Conservation (phyloP, 2,888 invertebrate species). For the Margaritifera margaritifera region DNA sequence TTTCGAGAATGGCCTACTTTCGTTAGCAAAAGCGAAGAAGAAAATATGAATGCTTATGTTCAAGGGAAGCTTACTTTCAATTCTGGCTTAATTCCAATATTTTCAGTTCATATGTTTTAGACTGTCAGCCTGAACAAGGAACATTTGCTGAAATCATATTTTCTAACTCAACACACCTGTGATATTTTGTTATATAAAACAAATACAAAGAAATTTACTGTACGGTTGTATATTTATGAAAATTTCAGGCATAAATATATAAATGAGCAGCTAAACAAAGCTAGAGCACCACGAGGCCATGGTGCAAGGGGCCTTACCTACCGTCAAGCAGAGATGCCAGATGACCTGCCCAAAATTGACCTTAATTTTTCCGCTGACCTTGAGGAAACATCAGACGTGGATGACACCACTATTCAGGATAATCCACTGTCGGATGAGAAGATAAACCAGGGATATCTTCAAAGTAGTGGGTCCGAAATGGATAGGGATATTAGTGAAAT, state of each 20-base stretch:
- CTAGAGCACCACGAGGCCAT: conserved; percentile 38
- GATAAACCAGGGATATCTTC: conserved; percentile 40
- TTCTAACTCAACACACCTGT: too few relatives aligned
- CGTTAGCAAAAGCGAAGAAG: too few relatives aligned
- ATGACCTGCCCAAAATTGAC: conserved; percentile 42
- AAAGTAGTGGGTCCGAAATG: conserved; percentile 44
- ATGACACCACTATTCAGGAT: conserved; percentile 44
- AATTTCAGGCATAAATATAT: conserved; percentile 45
- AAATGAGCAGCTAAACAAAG: conserved; percentile 51
- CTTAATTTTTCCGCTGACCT: conserved; percentile 36
- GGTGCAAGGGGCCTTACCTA: conserved; percentile 56
- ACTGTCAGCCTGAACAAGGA: too few relatives aligned
- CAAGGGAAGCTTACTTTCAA: too few relatives aligned
- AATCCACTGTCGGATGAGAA: conserved; percentile 45
- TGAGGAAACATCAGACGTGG: conserved; percentile 41
- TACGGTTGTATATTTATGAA: neutral
- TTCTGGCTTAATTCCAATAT: too few relatives aligned
- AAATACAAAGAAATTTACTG: neutral
- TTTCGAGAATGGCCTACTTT: too few relatives aligned
- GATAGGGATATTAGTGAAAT: conserved; percentile 47
- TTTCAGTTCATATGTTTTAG: too few relatives aligned
- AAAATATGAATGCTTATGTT: too few relatives aligned
- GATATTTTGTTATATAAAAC: neutral
- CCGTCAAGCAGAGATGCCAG: conserved; percentile 45
- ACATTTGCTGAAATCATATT: too few relatives aligned